Base-by-base conservation (phyloP, 2,113 vertebrate species). In the Pimephales promelas region DNA sequence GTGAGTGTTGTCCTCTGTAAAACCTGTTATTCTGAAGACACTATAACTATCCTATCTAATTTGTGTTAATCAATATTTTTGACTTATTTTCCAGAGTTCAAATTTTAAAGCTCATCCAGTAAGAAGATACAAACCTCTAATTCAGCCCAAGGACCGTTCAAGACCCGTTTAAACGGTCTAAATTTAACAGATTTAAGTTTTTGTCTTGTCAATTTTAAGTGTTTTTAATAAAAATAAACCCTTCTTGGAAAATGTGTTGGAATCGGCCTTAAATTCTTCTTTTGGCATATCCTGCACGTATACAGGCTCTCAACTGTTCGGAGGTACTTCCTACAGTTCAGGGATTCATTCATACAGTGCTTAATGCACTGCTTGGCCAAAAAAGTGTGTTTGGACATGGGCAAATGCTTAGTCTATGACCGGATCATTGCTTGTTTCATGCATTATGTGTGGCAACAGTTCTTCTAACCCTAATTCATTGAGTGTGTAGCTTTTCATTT, bases 111-210 rank as follows among this genome's bases (percentile, higher is more conserved):
- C 61, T 0, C 24, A 52, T 80, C 78, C 78, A 7, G 28, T 66
- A 20, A 80, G 78, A 52, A 80, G 28, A 66, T 80, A 80, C 45
- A 80, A 80, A 34, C 78, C 78, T 66, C 13, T 64, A 11, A 10
- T n/a, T 49, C 59, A 66, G 62, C 56, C 9, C 1, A 49, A 5
- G 4, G 4, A 49, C 47, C 14, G 0, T 40, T 1, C 7, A 9
- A 59, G 45, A 31, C 14, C 45, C 9, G 31, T n/a, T 76, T 10
- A 36, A 26, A 28, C 3, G 11, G 22, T 43, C n/a, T 5, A 26
- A 79, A 62, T n/a, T n/a, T 47, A 40, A 77, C 7, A 61, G 16
- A 34, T 22, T 34, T 75, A 5, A 54, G 10, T 34, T 26, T 36
- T 61, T 59, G 56, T 79, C 5, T 47, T 62, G 13, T 61, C 2